Base-by-base conservation (phyloP, 2,113 vertebrate species). In the Dissostichus mawsoni region DNA sequence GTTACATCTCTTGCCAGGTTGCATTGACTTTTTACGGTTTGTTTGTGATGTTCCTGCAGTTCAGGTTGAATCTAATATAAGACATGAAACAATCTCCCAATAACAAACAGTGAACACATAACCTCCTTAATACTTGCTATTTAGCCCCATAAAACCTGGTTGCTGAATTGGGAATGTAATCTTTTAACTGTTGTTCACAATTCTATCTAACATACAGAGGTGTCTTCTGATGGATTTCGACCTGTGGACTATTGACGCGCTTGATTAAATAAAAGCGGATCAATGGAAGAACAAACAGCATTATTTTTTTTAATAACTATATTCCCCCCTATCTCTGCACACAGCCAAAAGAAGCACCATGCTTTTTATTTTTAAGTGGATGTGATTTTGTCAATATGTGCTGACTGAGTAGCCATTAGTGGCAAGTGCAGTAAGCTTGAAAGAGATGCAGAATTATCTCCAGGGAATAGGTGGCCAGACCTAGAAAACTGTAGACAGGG, bases 221-320 rank as follows among this genome's bases (percentile, higher is more conserved):
- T 11, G 29, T 33, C 55, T 33, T 5, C 14, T 18, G 4, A 62
- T 36, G 8, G 50, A 58, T 14, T 53, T 58, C 45, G 20, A 33
- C 25, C 56, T 4, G 63, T 18, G 45, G 76, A 75, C 70, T 75
- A 65, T 33, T 57, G 76, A 55, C 23, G 52, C 53, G 65, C 65
- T 66, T 52, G 52, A 55, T 59, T 48, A 84, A 70, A 68, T 50
- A 57, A 29, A 64, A 53, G 25, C 63, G 2, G 69, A 51, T n/a
- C 61, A 20, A 13, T 9, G 13, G 4, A 44, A 62, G 55, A 44
- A 61, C 36, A 41, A 41, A 41, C 36, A 41, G 36, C 36, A 41
- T 41, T 41, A 1, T 7, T 41, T 41, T 41, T 41, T 41, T 41
- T 0, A 41, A 41, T 41, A 53, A 61, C 5, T 0, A 20, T 14